These are phyloP conservation scores for Callospermophilus lateralis DNA, from an alignment of 2,113 vertebrate genomes.

Conservation along the genomic window DNA sequence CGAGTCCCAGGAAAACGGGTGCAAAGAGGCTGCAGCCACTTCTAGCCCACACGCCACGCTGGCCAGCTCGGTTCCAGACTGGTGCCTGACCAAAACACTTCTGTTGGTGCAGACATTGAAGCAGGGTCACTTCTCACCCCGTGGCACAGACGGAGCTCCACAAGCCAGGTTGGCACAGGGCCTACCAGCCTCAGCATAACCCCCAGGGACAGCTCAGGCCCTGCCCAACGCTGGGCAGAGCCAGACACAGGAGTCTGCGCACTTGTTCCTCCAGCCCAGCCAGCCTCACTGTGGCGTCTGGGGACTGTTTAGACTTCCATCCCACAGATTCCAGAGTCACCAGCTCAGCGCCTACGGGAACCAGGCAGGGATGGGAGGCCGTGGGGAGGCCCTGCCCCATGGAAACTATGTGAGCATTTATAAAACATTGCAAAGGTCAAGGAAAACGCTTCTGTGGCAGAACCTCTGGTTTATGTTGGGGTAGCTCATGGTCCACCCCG, in stretches of 20 bases:
- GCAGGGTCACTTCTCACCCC: not conserved
- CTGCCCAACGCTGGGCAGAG: too few relatives aligned
- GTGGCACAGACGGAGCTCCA: not conserved
- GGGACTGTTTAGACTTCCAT: conserved; percentile 9
- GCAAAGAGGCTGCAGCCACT: not conserved
- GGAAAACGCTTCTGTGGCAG: not conserved
- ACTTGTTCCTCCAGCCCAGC: too few relatives aligned
- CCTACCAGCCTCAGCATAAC: too few relatives aligned
- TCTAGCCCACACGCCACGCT: not conserved
- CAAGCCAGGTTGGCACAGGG: too few relatives aligned
- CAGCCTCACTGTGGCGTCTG: not conserved
- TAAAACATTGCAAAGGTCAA: conserved; percentile 43
- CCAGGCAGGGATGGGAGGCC: not conserved
- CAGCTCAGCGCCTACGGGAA: not conserved
- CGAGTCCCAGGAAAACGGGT: not conserved
- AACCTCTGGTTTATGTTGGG: not conserved
- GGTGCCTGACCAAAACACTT: too few relatives aligned
- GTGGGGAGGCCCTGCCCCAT: not conserved
- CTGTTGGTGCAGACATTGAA: not conserved
- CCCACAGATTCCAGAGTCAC: not conserved
- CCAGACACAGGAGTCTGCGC: not conserved
- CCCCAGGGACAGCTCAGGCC: too few relatives aligned
- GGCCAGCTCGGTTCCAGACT: too few relatives aligned
- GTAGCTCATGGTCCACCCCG: not conserved
- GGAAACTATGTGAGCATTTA: conserved; percentile 45